Evolutionary conservation across 1,140 invertebrate species (phyloP).

Genomic region (Arion vulgaris): DNA sequence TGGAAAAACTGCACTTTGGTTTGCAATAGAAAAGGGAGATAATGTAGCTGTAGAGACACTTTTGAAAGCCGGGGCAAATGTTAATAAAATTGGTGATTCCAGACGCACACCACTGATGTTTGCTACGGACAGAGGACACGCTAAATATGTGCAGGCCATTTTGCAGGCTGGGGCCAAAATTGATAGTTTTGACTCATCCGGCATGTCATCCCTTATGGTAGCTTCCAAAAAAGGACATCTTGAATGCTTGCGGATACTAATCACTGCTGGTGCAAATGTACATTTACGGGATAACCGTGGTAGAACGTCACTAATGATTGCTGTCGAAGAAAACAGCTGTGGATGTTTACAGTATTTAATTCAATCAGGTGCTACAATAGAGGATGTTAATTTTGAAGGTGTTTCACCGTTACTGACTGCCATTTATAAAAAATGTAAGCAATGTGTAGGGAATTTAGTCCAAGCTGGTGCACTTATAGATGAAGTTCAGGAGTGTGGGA

Average conservation of each 20-base stretch:
- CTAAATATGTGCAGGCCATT: not conserved
- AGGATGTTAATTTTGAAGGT: not conserved
- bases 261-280: not conserved
- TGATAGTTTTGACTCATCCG: constrained; percentile 1
- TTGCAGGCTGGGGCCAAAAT: not conserved
- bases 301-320: constrained; percentile 6
- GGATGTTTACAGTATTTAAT: constrained; percentile 2
- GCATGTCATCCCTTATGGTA: constrained; percentile 7
- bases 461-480: not conserved
- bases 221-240: constrained; percentile 1
- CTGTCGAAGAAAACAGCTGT: not conserved
- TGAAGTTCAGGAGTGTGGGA: not conserved
- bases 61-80: constrained; percentile 6
- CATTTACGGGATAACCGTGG: not conserved
- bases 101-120: constrained; percentile 10
- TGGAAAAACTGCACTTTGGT: constrained; percentile 3
- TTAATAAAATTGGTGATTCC: not conserved
- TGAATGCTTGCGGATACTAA: not conserved
- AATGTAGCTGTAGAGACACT: not conserved
- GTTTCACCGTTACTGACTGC: not conserved
- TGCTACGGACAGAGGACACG: not conserved
- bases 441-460: not conserved
- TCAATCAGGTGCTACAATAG: not conserved
- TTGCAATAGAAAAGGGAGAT: constrained; percentile 4
- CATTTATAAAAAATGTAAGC: not conserved